These are phyloP conservation scores for Listronotus bonariensis DNA, from an alignment of 1,140 invertebrate genomes.

Conservation along the genomic window DNA sequence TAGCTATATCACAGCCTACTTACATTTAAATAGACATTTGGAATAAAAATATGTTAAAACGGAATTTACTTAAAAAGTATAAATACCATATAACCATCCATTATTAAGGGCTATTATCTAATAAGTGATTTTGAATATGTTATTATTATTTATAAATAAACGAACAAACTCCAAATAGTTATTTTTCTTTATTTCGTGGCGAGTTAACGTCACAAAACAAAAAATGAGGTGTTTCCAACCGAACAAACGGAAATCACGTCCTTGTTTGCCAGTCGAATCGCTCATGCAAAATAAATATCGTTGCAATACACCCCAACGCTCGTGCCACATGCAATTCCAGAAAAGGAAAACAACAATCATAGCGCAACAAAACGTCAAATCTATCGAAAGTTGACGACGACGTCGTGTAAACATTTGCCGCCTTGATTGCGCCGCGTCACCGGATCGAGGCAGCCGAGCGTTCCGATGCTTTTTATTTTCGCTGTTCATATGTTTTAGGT, in stretches of 20 bases:
- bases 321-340: slow-evolving; percentile 44
- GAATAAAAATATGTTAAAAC: too few relatives aligned
- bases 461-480: slow-evolving; percentile 14
- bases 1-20: too few relatives aligned
- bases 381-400: slow-evolving; percentile 46
- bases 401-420: slow-evolving; percentile 47
- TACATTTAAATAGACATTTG: too few relatives aligned
- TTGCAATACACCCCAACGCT: slow-evolving; percentile 26
- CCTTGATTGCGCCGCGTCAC: slow-evolving; percentile 42
- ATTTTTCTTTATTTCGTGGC: too few relatives aligned
- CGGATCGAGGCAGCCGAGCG: slow-evolving; percentile 4
- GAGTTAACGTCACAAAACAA: too few relatives aligned
- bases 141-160: too few relatives aligned
- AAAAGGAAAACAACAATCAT: slow-evolving; percentile 44
- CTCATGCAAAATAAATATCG: slow-evolving; percentile 32
- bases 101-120: too few relatives aligned
- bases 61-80: too few relatives aligned
- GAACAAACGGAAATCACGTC: slow-evolving; percentile 23
- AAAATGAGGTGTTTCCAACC: slow-evolving; percentile 16
- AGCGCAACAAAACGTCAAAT: slow-evolving; percentile 43
- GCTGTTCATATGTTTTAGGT: slow-evolving; percentile 18
- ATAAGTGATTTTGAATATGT: too few relatives aligned
- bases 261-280: slow-evolving; percentile 19
- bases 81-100: too few relatives aligned
- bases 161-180: too few relatives aligned